Base-by-base conservation (phyloP, 2,888 invertebrate genomes). In the Penaeus monodon region DNA sequence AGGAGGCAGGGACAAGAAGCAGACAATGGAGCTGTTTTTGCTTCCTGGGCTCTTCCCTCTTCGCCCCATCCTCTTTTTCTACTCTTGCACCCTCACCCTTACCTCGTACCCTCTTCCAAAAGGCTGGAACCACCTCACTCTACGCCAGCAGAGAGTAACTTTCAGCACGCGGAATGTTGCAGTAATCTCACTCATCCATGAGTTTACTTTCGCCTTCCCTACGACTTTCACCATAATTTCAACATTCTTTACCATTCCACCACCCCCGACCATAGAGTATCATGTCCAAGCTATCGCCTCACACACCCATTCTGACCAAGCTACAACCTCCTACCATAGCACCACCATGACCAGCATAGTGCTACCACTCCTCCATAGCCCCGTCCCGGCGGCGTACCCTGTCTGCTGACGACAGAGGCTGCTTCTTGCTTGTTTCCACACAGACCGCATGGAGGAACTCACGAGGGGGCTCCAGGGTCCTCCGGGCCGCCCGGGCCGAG, bases 401-500 rank as follows among this genome's bases (percentile, higher is more conserved):
- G 81, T 86, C 68, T 66, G 27, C 12, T 77, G 81, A 86, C 85
- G 65, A 76, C 85, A 81, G 81, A 76, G 76, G 81, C 17, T 20
- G 57, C 57, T 57, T 57, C 57, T 80, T 27, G 79, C 80, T 85
- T 85, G 68, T 68, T 38, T 86, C 79, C 63, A 91, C 92, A 92
- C 92, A 94, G 94, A 94, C 92, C 93, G 93, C 91, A 92, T 94
- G 92, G 94, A 94, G 91, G 94, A 94, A 92, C 92, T 95, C 92
- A 93, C 93, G 73, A 92, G 93, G 91, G 94, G 94, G 91, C 93
- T 94, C 73, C 93, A 94, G 91, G 97, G 96, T 27, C 95, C 95
- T 89, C 95, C 95, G 68, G 96, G 96, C 1, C 94, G 94, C 89
- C 93, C 94, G 90, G 94, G 94, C 89, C 91, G 92, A 91, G 93